Base-by-base conservation (phyloP, 2,797 vertebrate species). In the Glossophaga mutica region DNA sequence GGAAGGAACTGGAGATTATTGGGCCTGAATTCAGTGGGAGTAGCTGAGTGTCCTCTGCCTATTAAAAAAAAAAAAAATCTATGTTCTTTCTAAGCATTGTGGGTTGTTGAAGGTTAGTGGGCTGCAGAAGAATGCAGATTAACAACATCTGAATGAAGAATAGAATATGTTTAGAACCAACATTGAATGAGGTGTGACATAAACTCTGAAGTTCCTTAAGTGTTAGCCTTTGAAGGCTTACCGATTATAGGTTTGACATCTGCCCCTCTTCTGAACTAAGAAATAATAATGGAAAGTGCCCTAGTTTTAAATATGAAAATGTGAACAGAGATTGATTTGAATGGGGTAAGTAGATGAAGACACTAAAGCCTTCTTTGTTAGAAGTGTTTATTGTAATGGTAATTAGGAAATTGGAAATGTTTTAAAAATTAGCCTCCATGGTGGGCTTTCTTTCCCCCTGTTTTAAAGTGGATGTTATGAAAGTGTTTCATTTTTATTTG, bases 401-500 rank as follows among this genome's bases (percentile, higher is more conserved):
- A 62, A 91, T 87, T 76, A 91, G 48, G 24, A 90, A 87, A 88
- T 39, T 90, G 52, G 32, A 48, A 39, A 67, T 71, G 14, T 37
- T 92, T 93, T 39, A 52, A 46, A 87, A 94, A 78, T 42, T 84
- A 57, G 52, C 73, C 26, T 81, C 32, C 26, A 32, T 15, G 16
- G 50, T 46, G 24, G 62, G 16, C 39, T 50, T 94, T 68, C 57
- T 76, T 92, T 62, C 14, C 1, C 18, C 18, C 6, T 68, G 6
- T 85, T 90, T 92, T 73, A 37, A 86, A 94, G 34, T 52, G 14
- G 39, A 48, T 87, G 22, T 82, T 73, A 65, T 67, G 10, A 73
- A 91, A 83, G 18, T n/a, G 14, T 92, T 91, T 84, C 11, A 14
- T 87, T 87, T 92, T 93, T 79, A 57, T 34, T 94, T 96, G n/a